Evolutionary conservation across 2,113 vertebrate genomes (phyloP).

Genomic region (Mirza zaza): DNA sequence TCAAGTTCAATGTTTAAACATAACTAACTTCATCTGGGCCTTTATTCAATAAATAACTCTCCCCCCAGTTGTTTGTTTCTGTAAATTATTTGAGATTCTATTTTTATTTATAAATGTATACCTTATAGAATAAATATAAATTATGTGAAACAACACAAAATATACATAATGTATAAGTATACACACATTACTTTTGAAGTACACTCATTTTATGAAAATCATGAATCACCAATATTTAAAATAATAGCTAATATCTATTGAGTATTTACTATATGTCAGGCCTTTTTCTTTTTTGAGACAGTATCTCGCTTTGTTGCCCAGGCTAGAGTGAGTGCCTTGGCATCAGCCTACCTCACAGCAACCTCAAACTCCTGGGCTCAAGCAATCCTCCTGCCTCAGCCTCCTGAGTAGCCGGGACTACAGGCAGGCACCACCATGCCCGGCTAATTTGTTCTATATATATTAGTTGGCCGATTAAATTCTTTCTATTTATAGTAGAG

Average conservation of each 20-base stretch:
- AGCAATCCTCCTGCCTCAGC: too few relatives aligned
- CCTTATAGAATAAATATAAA: neutral
- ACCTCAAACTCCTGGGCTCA: too few relatives aligned
- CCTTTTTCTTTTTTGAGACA: neutral
- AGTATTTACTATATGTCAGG: neutral
- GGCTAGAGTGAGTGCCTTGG: too few relatives aligned
- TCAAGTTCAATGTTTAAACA: neutral
- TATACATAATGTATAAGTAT: neutral
- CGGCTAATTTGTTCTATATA: too few relatives aligned
- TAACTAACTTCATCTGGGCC: neutral
- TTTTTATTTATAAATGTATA: neutral
- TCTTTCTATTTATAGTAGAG: too few relatives aligned
- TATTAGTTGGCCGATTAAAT: too few relatives aligned
- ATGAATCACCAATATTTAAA: neutral
- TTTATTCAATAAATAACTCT: neutral
- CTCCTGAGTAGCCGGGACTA: too few relatives aligned
- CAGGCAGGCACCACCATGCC: too few relatives aligned
- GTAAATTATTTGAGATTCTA: neutral
- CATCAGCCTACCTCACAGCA: too few relatives aligned
- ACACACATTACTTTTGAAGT: neutral
- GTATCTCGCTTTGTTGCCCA: too few relatives aligned
- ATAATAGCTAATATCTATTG: neutral
- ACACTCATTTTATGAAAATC: neutral
- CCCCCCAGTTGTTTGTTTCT: neutral
- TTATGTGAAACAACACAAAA: neutral